Evolutionary conservation across 2,797 vertebrate species (phyloP), one percentile per base, ranked within the genome.

Genomic region (Danio kyathit): DNA sequence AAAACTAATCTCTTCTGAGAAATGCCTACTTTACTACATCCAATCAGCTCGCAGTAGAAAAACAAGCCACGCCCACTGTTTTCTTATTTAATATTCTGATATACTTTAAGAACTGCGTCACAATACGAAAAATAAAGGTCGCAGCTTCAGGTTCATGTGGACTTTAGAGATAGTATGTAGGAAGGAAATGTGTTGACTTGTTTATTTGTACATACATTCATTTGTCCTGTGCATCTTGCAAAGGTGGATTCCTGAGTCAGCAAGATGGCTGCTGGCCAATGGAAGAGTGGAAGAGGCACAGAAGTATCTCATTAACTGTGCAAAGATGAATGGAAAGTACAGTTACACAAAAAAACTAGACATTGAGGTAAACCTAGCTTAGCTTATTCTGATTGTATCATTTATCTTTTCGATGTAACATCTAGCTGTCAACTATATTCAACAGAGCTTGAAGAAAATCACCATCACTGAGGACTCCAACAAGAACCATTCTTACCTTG

Each of bases 201-300:
- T 29, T 17, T 29, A 41, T 21, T 44, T 7, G 9, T 46, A 13
- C 7, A 6, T 69, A n/a, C 7, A 67, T 16, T 0, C 21, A 5
- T 7, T 59, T 40, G 5, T 49, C 57, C 0, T 48, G 43, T 29
- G 7, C 3, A 48, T 48, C 3, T 74, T 66, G 46, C 8, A 61
- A 83, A 97, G 96, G 95, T 97, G 96, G 96, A 90, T 96, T 71
- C 94, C 96, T 0, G 96, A 96, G 88, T 97, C 96, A 21, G 95
- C 95, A 4, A 91, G 95, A 43, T 97, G 96, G 96, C 91, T 97
- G 86, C 89, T 97, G 85, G 93, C 91, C 57, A 96, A 93, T 3
- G 95, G 95, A 48, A 92, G 87, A 43, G 87, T 90, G 11, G 88
- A 92, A 13, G 90, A 93, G 69, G 96, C 95, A 49, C 91, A 88